Evolutionary conservation across 2,797 vertebrate genomes (phyloP).

Genomic region (Malacoraja senta): DNA sequence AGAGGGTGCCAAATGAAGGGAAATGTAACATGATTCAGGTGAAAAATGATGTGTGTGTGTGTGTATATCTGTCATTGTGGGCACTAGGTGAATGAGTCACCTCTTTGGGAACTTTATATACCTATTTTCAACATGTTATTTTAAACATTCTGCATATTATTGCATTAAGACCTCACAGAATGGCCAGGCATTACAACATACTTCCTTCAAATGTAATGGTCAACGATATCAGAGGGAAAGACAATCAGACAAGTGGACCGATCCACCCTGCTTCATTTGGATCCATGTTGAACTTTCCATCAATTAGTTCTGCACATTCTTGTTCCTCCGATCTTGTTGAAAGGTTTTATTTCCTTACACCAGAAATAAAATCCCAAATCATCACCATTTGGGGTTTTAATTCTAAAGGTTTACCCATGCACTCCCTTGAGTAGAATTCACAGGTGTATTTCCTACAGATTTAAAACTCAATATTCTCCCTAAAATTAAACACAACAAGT

Average conservation of each 20-base stretch:
- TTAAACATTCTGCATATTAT: too few relatives aligned
- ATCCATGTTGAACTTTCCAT: background rate
- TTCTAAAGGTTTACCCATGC: background rate
- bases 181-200: too few relatives aligned
- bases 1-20: background rate
- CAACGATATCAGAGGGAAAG: background rate
- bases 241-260: background rate
- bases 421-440: background rate
- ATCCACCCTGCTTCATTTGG: too few relatives aligned
- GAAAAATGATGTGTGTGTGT: background rate
- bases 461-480: background rate
- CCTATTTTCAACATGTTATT: too few relatives aligned
- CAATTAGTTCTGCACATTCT: background rate
- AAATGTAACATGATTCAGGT: background rate
- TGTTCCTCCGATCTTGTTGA: background rate
- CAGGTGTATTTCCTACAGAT: background rate
- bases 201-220: background rate
- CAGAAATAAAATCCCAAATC: background rate
- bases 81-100: too few relatives aligned
- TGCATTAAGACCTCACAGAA: too few relatives aligned
- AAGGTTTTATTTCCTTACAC: background rate
- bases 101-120: too few relatives aligned
- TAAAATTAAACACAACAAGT: background rate
- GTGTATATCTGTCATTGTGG: too few relatives aligned
- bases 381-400: background rate